A percentile compares a stretch with the other conserved stretches of the same genome.
Evolutionary conservation across 2,888 invertebrate genomes (phyloP).

Genomic region (Rhingia rostrata): DNA sequence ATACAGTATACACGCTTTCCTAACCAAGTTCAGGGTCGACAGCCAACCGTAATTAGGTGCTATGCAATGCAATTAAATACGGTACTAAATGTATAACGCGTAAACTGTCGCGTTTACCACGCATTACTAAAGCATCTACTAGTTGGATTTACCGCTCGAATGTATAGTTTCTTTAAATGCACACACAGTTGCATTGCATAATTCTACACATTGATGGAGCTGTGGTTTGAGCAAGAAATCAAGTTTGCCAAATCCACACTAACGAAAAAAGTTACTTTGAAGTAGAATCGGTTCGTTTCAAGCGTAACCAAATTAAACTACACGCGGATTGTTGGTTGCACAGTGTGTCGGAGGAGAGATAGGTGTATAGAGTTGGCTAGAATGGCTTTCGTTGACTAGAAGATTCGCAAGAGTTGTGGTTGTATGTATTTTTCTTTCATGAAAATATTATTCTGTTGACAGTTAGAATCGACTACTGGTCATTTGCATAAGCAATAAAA

Average conservation of each 20-base stretch:
- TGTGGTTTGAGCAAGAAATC: background rate
- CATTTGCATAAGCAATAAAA: no score
- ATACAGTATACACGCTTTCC: slow-evolving; percentile 12
- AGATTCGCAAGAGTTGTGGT: no score
- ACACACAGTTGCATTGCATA: slow-evolving; percentile 45
- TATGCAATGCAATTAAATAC: slow-evolving; percentile 15
- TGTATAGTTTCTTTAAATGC: slow-evolving; percentile 30
- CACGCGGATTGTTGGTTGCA: slow-evolving; percentile 11
- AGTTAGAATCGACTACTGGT: no score
- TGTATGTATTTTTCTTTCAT: no score
- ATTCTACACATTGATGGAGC: background rate
- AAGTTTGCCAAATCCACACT: slow-evolving; percentile 31
- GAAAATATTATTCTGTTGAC: no score
- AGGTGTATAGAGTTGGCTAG: background rate
- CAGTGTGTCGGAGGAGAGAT: slow-evolving; percentile 8
- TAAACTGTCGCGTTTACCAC: slow-evolving; percentile 8
- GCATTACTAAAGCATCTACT: slow-evolving; percentile 4
- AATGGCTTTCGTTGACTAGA: no score
- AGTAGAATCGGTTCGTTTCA: slow-evolving; percentile 24
- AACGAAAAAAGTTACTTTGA: slow-evolving; percentile 11
- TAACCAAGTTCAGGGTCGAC: slow-evolving; percentile 67
- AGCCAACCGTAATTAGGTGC: slow-evolving; percentile 12
- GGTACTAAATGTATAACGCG: slow-evolving; percentile 1
- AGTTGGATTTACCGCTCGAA: slow-evolving; percentile 19
- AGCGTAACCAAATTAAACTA: slow-evolving; percentile 29